Evolutionary conservation across 2,888 invertebrate genomes (phyloP).

Genomic region (Tetranychus truncatus): DNA sequence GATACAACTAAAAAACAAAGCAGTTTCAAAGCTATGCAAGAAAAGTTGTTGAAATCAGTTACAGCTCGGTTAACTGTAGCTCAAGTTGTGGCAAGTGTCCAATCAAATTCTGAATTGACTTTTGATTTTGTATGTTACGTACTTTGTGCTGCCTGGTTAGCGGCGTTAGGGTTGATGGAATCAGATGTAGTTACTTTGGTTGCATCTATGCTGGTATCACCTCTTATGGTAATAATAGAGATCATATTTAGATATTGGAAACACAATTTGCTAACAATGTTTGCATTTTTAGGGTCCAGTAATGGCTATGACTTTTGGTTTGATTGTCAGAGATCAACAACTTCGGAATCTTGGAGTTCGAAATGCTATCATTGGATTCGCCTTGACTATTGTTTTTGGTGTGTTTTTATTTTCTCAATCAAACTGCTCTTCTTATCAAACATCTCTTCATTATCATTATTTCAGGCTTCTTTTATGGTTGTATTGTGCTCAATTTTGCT

Average conservation of each 20-base stretch:
- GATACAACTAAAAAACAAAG: not conserved
- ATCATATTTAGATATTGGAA: not conserved
- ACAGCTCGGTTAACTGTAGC: conserved; percentile 49
- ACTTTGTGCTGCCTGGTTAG: conserved; percentile 52
- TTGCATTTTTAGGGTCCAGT: conserved; percentile 46
- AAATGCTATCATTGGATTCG: conserved; percentile 48
- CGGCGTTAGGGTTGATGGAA: conserved; percentile 53
- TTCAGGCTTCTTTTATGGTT: conserved; percentile 45
- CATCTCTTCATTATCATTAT: conserved; percentile 15
- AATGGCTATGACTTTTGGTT: conserved; percentile 53
- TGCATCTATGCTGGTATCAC: conserved; percentile 62
- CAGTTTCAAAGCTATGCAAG: conserved; percentile 27
- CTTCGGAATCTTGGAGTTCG: conserved; percentile 46
- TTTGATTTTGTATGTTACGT: conserved; percentile 56
- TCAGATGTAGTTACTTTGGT: conserved; percentile 53
- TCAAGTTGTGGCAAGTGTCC: conserved; percentile 50
- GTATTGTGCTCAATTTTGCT: conserved; percentile 40
- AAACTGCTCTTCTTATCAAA: not conserved
- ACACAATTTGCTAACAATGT: not conserved
- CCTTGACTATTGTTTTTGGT: conserved; percentile 45
- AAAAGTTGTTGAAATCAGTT: conserved; percentile 45
- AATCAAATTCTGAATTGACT: conserved; percentile 48
- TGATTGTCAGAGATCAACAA: conserved; percentile 46
- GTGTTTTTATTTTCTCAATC: conserved; percentile 19
- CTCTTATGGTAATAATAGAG: conserved; percentile 45